Evolutionary conservation across 2,113 vertebrate genomes (phyloP), one percentile per base, ranked within the genome.

Genomic region (Chloroceryle aenea): DNA sequence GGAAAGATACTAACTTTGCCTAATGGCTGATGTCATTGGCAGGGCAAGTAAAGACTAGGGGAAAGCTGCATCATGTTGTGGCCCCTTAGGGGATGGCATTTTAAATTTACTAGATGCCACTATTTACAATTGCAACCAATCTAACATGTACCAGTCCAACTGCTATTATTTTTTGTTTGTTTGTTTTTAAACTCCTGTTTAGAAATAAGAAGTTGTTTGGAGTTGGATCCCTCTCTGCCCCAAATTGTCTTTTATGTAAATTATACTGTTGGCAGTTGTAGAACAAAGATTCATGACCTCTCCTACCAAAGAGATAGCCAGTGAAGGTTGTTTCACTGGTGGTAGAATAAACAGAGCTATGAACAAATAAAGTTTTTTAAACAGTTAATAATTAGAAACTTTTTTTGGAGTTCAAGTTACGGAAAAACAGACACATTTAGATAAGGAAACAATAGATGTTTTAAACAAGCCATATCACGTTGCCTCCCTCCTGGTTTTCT

Each of bases 1-100:
- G 21, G 68, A 32, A 83, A 73, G 84, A 91, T 45, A 80, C 75
- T 67, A 74, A 61, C 34, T 73, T 68, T 76, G 32, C 78, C 75
- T 50, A 66, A 6, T 0, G 7, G 40, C 45, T 86, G 59, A 25
- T 83, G 55, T 52, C 0, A 0, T 58, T 73, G 50, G 38, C 34
- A 43, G 26, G 72, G 59, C 63, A 67, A 32, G 19, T 66, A 42
- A 72, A 68, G 47, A 8, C 12, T 1, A 30, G 55, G 38, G 42
- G 55, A 55, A 67, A 56, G 84, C 29, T 38, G 9, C 45, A 38
- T 66, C 42, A 9, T n/a, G 20, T 29, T 50, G 23, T 79, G 45
- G 50, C 32, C 21, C 74, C 74, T 47, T 15, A 72, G 42, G 42
- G 45, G 47, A n/a, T 30, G 15, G 9, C 42, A 13, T 80, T 94